These are phyloP conservation scores for Acanthosepion pharaonis DNA, from an alignment of 2,888 invertebrate species.

Conservation along the genomic window DNA sequence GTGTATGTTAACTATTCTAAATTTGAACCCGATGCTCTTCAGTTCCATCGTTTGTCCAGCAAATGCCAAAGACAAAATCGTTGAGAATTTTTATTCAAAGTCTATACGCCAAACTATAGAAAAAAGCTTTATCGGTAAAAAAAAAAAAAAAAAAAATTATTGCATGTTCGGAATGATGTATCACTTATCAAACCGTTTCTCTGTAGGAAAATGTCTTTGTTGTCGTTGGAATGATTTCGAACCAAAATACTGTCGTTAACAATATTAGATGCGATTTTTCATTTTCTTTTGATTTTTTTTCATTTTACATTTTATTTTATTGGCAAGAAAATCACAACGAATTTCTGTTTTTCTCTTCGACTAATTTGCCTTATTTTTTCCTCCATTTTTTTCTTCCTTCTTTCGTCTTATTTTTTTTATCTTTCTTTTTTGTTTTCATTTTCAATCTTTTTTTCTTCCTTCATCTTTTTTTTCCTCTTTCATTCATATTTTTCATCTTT, in stretches of 20 bases:
- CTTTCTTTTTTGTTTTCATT: not conserved
- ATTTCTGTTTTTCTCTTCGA: not conserved
- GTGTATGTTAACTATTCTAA: too few species aligned
- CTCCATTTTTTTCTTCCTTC: not conserved
- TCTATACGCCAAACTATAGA: not conserved
- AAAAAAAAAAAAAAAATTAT: not conserved
- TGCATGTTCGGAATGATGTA: not conserved
- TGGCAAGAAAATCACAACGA: too few species aligned
- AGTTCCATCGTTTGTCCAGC: not conserved
- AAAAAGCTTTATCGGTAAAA: not conserved
- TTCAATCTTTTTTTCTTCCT: not conserved
- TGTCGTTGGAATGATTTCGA: not conserved
- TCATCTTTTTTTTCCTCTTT: not conserved
- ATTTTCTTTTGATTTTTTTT: not conserved
- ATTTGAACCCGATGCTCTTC: not conserved
- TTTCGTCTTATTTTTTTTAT: not conserved
- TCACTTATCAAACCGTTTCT: not conserved
- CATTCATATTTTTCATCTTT: not conserved
- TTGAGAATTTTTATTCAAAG: not conserved
- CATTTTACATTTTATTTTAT: not conserved
- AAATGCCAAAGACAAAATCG: not conserved
- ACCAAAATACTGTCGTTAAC: not conserved
- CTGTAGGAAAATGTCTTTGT: not conserved
- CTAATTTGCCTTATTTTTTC: not conserved
- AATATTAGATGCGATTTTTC: not conserved